A percentile compares a stretch with the other conserved stretches of the same genome.
phyloP scores from a whole-genome alignment of 2,888 invertebrate genomes.

The Choristoneura rosaceana region DNA sequence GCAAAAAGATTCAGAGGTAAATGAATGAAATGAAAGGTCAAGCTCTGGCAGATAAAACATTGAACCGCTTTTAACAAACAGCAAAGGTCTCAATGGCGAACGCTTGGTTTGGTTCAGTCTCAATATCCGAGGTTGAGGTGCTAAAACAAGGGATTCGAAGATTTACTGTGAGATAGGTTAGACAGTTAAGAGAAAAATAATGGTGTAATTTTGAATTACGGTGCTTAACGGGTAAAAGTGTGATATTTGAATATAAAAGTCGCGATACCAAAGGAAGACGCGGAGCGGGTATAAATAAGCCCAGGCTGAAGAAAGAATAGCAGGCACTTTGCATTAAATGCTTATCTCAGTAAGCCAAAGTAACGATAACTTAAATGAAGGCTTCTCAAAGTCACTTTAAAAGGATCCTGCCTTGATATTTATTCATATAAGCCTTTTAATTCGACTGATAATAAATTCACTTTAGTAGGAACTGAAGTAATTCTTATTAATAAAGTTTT shows the following conservation, averaged over 20 bases:
- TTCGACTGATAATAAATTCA: conserved; percentile 17
- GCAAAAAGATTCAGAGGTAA: neutral
- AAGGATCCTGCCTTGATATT: conserved; percentile 15
- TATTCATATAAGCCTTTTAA: conserved; percentile 15
- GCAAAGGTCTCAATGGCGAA: conserved; percentile 21
- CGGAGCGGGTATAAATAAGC: conserved; percentile 2
- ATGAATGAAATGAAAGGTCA: no score
- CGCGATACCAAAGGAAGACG: conserved; percentile 43
- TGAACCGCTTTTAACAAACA: neutral
- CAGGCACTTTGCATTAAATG: conserved; percentile 30
- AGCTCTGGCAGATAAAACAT: neutral
- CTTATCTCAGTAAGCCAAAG: conserved; percentile 38
- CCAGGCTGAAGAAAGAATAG: conserved; percentile 10
- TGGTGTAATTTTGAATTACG: conserved; percentile 48
- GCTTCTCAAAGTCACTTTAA: conserved; percentile 8
- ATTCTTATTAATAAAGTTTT: neutral
- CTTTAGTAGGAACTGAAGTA: neutral
- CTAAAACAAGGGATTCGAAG: conserved; percentile 50
- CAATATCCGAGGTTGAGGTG: conserved; percentile 45
- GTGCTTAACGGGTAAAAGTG: conserved; percentile 68
- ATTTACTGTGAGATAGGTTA: conserved; percentile 43
- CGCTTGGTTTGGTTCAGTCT: neutral
- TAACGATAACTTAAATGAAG: conserved; percentile 18
- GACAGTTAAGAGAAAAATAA: conserved; percentile 39
- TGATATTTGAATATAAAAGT: conserved; percentile 64